Conservation (phyloP, 2,888 invertebrate genomes). For the Ferdinandea cuprea region DNA sequence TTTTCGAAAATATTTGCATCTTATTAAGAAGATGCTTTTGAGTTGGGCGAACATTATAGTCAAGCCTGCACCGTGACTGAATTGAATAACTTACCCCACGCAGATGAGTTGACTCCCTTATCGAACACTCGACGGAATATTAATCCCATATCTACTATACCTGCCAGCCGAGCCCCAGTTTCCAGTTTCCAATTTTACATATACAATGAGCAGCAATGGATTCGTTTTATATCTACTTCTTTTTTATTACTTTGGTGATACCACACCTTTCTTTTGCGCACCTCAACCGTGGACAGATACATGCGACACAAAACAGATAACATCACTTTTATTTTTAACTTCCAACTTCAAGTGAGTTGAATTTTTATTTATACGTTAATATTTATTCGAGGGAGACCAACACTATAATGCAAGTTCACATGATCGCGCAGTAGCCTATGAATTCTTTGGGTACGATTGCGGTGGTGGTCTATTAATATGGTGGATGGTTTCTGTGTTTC, state of each 20-base stretch:
- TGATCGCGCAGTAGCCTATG: conserved; percentile 13
- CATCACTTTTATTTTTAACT: conserved; percentile 58
- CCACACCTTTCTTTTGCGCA: conserved; percentile 70
- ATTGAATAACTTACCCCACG: conserved; percentile 53
- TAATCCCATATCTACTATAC: conserved; percentile 60
- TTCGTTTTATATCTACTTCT: conserved; percentile 5
- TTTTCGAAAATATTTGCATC: conserved; percentile 51
- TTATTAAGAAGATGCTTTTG: conserved; percentile 10
- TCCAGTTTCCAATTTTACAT: conserved; percentile 6
- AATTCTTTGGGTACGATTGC: conserved; percentile 9
- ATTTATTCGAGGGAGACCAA: conserved; percentile 39
- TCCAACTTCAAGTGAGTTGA: conserved; percentile 53
- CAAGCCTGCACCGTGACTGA: conserved; percentile 36
- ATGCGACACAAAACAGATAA: conserved; percentile 53
- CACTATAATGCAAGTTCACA: not conserved
- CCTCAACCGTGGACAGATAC: conserved; percentile 53
- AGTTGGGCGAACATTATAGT: conserved; percentile 16
- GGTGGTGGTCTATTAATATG: conserved; percentile 6
- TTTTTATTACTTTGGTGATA: conserved; percentile 25
- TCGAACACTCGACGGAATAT: conserved; percentile 55
- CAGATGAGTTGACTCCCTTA: conserved; percentile 58
- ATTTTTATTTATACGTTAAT: conserved; percentile 21
- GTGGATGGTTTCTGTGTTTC: conserved; percentile 32
- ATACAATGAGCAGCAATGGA: conserved; percentile 23
- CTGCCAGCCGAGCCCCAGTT: conserved; percentile 69